Conservation (phyloP, 2,888 invertebrate species). For the Sarcophaga carnaria region DNA sequence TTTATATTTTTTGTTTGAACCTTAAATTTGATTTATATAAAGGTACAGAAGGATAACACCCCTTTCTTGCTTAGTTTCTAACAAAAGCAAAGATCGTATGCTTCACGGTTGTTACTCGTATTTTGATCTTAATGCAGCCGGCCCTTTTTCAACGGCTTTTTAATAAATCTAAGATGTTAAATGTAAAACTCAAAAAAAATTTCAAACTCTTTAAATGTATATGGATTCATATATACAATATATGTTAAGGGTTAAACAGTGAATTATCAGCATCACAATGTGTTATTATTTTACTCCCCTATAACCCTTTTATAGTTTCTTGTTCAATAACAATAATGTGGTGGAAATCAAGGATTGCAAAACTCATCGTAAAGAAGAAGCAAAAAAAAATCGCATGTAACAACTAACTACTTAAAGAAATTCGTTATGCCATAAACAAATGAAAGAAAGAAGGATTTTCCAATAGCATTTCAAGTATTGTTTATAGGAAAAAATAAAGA, state of each 20-base stretch:
- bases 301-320: constrained; percentile 8
- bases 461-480: constrained; percentile 52
- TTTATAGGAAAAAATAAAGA: constrained; percentile 58
- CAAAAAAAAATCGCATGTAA: constrained; percentile 28
- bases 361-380: not conserved
- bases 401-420: constrained; percentile 56
- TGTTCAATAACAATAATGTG: not conserved
- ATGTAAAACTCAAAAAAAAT: constrained; percentile 36
- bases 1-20: not conserved
- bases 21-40: constrained; percentile 56
- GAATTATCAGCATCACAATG: constrained; percentile 17
- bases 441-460: constrained; percentile 1
- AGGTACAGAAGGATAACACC: constrained; percentile 32
- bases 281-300: constrained; percentile 15
- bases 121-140: constrained; percentile 70
- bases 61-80: constrained; percentile 34
- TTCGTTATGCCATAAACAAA: constrained; percentile 58
- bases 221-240: constrained; percentile 74
- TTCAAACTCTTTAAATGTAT: constrained; percentile 62
- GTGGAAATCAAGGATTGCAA: constrained; percentile 7
- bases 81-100: constrained; percentile 36
- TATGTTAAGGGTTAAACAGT: constrained; percentile 74
- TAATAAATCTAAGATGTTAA: constrained; percentile 71
- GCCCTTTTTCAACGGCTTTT: constrained; percentile 72
- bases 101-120: constrained; percentile 10